Conservation (phyloP, 2,888 invertebrate genomes). For the Entomobrya proxima region DNA sequence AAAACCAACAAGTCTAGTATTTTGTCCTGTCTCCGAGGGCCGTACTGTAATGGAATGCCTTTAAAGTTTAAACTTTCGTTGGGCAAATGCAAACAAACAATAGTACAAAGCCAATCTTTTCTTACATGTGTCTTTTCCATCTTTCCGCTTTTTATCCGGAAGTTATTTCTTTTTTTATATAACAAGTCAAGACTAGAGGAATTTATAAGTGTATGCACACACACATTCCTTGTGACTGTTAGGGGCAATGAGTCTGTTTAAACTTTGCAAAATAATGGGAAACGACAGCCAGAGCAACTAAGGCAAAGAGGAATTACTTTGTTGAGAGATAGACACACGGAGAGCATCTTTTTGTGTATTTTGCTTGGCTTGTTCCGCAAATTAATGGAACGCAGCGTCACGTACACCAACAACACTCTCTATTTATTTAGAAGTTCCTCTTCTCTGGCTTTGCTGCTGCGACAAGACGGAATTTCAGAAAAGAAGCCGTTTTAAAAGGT, state of each 20-base stretch:
- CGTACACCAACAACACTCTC: background rate
- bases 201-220: background rate
- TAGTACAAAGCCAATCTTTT: background rate
- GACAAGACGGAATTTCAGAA: background rate
- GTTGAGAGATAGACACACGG: background rate
- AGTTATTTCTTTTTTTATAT: background rate
- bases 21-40: conserved; percentile 2
- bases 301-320: background rate
- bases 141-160: conserved; percentile 28
- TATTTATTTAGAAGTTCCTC: background rate
- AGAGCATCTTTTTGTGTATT: background rate
- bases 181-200: background rate
- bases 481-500: background rate
- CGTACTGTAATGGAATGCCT: conserved; percentile 9
- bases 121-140: background rate
- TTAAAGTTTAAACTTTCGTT: conserved; percentile 19
- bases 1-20: conserved; percentile 11
- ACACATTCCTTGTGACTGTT: background rate
- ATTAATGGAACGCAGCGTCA: conserved; percentile 2
- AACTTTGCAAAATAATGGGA: conserved; percentile 8
- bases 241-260: conserved; percentile 17
- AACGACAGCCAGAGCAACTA: background rate
- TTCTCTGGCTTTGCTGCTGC: background rate
- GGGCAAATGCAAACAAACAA: conserved; percentile 41
- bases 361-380: background rate